phyloP scores from a whole-genome alignment of 2,888 invertebrate genomes.

The Hermaeophaga mercurialis region DNA sequence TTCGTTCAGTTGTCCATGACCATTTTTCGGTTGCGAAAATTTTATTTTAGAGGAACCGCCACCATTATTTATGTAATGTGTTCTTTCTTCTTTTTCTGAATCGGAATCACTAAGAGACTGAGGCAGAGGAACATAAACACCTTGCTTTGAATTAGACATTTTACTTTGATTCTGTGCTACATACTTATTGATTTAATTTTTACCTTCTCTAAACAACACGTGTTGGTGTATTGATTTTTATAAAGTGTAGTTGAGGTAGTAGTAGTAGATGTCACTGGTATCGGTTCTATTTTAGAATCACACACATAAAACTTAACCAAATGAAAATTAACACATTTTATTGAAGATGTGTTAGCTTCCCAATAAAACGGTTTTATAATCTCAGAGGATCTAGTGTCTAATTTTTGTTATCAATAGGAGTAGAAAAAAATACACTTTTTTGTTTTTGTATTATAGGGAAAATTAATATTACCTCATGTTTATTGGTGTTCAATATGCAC shows the following conservation, averaged over 20 bases:
- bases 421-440: too few relatives aligned
- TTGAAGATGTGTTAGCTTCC: too few relatives aligned
- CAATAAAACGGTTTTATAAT: too few relatives aligned
- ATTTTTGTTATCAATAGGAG: too few relatives aligned
- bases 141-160: slow-evolving; percentile 56
- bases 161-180: slow-evolving; percentile 14
- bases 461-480: too few relatives aligned
- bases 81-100: slow-evolving; percentile 71
- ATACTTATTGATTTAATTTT: slow-evolving; percentile 10
- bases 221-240: slow-evolving; percentile 10
- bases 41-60: slow-evolving; percentile 36
- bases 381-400: too few relatives aligned
- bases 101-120: slow-evolving; percentile 78
- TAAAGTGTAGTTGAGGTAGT: background rate
- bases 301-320: too few relatives aligned
- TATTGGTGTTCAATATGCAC: too few relatives aligned
- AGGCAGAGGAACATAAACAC: slow-evolving; percentile 75
- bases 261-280: background rate
- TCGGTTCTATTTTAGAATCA: background rate
- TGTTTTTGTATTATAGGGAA: too few relatives aligned
- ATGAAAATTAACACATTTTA: too few relatives aligned
- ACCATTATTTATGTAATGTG: slow-evolving; percentile 43
- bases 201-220: slow-evolving; percentile 1
- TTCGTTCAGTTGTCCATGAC: slow-evolving; percentile 40
- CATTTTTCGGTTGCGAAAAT: slow-evolving; percentile 37